Percentiles rank a stretch among this genome's conserved stretches.
Conservation (phyloP, 2,113 vertebrate species). For the Tupaia tana region DNA sequence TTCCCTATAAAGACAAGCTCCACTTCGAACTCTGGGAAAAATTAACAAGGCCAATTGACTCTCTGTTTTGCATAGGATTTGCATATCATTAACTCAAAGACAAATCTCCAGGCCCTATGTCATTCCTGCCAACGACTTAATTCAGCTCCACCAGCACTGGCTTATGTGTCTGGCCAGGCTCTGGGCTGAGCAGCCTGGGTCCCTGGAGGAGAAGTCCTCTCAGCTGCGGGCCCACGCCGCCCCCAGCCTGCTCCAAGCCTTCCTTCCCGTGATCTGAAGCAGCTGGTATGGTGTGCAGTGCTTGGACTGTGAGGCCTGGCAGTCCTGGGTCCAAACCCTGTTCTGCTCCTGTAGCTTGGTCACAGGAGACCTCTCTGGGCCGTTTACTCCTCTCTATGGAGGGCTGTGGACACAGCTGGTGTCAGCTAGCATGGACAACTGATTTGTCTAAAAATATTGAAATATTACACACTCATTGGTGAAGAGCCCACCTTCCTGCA, state of each 20-base stretch:
- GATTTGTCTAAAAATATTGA: slow-evolving; percentile 18
- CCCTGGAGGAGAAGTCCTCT: slow-evolving; percentile 44
- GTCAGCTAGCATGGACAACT: neutral
- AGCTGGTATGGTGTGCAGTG: neutral
- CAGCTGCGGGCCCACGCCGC: neutral
- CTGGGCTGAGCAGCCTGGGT: slow-evolving; percentile 39
- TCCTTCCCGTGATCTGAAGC: slow-evolving; percentile 1
- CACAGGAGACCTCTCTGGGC: neutral
- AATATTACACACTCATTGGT: neutral
- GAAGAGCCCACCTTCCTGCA: neutral
- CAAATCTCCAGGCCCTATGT: slow-evolving; percentile 67
- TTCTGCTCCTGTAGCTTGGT: neutral
- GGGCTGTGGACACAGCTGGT: neutral
- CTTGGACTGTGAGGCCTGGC: neutral
- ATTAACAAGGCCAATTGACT: slow-evolving; percentile 62
- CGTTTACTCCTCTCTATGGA: neutral
- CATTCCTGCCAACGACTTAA: slow-evolving; percentile 68
- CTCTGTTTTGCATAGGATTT: slow-evolving; percentile 75
- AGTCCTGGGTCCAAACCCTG: slow-evolving; percentile 9
- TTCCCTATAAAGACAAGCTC: slow-evolving; percentile 40
- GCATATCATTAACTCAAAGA: slow-evolving; percentile 74
- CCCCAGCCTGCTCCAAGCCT: neutral
- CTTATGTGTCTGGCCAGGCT: slow-evolving; percentile 62
- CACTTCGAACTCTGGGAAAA: neutral
- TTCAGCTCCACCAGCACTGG: slow-evolving; percentile 41